Conservation (phyloP, 1,140 invertebrate species). For the Drosophila sulfurigaster region DNA sequence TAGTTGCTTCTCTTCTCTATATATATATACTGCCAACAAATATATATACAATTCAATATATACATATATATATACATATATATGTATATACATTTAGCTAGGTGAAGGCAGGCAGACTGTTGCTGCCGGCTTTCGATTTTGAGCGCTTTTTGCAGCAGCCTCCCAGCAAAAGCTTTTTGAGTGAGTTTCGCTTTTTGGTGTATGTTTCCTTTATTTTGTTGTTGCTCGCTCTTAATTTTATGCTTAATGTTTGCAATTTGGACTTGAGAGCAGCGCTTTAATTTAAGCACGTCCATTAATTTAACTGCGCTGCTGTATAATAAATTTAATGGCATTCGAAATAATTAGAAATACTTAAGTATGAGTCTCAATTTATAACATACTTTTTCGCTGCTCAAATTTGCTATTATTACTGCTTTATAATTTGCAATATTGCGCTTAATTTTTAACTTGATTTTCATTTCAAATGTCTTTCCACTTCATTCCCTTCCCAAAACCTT, state of each 20-base stretch:
- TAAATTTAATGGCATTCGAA: too few species aligned
- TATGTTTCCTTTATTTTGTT: background rate
- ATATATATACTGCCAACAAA: slow-evolving; percentile 51
- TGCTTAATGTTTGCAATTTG: slow-evolving; percentile 29
- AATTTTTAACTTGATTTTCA: background rate
- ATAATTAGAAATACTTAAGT: too few species aligned
- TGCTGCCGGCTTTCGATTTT: slow-evolving; percentile 76
- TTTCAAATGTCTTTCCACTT: background rate
- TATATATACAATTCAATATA: slow-evolving; percentile 1
- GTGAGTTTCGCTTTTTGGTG: slow-evolving; percentile 33
- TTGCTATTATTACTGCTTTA: too few species aligned
- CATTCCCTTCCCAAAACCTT: background rate
- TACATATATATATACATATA: slow-evolving; percentile 16
- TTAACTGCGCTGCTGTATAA: too few species aligned
- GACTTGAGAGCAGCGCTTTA: slow-evolving; percentile 1
- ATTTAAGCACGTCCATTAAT: background rate
- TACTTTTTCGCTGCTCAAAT: too few species aligned
- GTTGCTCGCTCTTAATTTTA: background rate
- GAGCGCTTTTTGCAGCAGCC: slow-evolving; percentile 33
- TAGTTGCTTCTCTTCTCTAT: slow-evolving; percentile 48
- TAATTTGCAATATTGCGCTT: background rate
- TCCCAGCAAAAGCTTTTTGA: slow-evolving; percentile 46
- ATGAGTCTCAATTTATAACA: too few species aligned
- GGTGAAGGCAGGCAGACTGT: slow-evolving; percentile 59
- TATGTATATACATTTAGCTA: slow-evolving; percentile 12